Percentiles rank a stretch among this genome's conserved stretches.
These are phyloP conservation scores for Cheilosia vernalis DNA, from an alignment of 2,888 invertebrate genomes.

Conservation along the genomic window DNA sequence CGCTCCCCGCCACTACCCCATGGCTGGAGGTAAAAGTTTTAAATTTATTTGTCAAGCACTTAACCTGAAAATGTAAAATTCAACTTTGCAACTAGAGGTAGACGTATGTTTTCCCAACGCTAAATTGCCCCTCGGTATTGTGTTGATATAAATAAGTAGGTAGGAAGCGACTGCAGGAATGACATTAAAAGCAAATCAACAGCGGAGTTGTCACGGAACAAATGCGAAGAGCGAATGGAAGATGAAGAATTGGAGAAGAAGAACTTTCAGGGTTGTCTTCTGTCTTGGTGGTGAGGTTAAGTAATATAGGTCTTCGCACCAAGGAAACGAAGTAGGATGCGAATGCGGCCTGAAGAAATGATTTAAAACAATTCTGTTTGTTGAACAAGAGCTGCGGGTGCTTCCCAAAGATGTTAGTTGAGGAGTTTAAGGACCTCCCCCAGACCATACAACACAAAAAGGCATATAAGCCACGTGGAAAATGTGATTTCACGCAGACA, in stretches of 20 bases:
- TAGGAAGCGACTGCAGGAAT: background rate
- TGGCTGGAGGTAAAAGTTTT: conserved; percentile 27
- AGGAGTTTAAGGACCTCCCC: no score
- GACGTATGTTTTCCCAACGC: conserved; percentile 12
- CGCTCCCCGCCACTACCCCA: no score
- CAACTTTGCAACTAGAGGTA: conserved; percentile 25
- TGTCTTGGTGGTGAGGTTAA: no score
- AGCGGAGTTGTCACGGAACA: background rate
- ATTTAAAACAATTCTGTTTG: no score
- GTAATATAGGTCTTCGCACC: no score
- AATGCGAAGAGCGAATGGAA: background rate
- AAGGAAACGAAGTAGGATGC: background rate
- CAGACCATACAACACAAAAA: no score
- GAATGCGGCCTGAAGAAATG: background rate
- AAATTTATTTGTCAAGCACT: conserved; percentile 62
- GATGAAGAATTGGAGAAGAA: background rate
- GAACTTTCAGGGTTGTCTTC: no score
- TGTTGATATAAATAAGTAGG: background rate
- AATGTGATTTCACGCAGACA: no score
- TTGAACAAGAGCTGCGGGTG: no score
- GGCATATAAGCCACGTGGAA: no score
- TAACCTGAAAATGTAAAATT: conserved; percentile 51
- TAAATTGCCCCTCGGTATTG: background rate
- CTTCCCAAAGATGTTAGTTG: no score
- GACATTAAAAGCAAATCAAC: background rate